Percentiles rank a stretch among this genome's conserved stretches.
Evolutionary conservation across 2,113 vertebrate species (phyloP).

Genomic region (Larimichthys polyactis): DNA sequence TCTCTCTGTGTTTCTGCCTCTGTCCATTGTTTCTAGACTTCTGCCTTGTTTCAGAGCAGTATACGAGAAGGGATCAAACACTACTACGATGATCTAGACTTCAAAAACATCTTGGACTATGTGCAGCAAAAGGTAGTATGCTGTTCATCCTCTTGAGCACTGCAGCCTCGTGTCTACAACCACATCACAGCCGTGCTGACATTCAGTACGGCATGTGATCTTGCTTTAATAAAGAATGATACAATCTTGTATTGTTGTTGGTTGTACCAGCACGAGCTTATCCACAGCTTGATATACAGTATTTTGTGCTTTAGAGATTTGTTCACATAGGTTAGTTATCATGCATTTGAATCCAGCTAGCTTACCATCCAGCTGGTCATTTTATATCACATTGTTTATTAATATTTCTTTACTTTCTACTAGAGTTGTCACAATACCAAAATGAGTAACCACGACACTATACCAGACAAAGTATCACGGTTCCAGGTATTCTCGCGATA

Average conservation of each 20-base stretch:
- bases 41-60: conserved; percentile 87
- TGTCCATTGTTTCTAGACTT: conserved; percentile 78
- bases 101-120: conserved; percentile 95
- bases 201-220: too few relatives aligned
- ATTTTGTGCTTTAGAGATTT: neutral
- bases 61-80: conserved; percentile 92
- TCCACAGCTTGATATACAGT: neutral
- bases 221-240: too few relatives aligned
- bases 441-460: too few relatives aligned
- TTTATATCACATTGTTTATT: neutral
- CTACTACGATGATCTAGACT: conserved; percentile 94
- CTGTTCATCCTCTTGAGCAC: neutral
- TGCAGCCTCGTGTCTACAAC: neutral
- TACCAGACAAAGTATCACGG: too few relatives aligned
- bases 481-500: too few relatives aligned
- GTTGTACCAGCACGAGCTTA: neutral
- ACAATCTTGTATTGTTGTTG: neutral
- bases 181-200: neutral
- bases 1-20: conserved; percentile 5
- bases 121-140: conserved; percentile 89
- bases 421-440: too few relatives aligned
- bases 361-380: neutral
- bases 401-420: too few relatives aligned
- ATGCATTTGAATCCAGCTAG: neutral
- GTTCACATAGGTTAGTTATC: neutral